Conservation (phyloP, 1,140 invertebrate genomes). For the Anagrus nilaparvatae region DNA sequence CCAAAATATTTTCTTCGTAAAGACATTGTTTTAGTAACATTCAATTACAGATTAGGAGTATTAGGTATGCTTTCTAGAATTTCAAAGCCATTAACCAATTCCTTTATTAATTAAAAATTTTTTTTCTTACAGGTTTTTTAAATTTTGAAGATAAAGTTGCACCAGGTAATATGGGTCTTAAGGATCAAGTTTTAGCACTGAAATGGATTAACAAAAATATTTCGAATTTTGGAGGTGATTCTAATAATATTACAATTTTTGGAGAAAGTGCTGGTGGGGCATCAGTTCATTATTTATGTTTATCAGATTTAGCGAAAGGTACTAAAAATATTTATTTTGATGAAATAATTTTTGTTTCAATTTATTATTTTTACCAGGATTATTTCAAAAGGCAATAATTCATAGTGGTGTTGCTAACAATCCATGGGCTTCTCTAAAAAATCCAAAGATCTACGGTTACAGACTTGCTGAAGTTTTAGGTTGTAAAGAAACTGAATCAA, state of each 20-base stretch:
- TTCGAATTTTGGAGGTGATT: constrained; percentile 49
- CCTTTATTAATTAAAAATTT: too few relatives aligned
- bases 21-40: constrained; percentile 45
- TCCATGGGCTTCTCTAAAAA: neutral
- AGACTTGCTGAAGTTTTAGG: neutral
- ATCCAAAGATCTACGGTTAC: neutral
- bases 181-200: constrained; percentile 40
- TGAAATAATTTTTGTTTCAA: too few relatives aligned
- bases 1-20: constrained; percentile 42
- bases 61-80: constrained; percentile 32
- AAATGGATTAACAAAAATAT: constrained; percentile 46
- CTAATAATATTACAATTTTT: constrained; percentile 50
- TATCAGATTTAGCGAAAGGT: constrained; percentile 20
- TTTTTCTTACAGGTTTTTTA: constrained; percentile 16
- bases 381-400: constrained; percentile 6
- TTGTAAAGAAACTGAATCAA: neutral
- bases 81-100: too few relatives aligned
- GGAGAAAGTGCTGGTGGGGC: constrained; percentile 47
- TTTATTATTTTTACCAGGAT: constrained; percentile 11
- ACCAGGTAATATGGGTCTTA: constrained; percentile 40
- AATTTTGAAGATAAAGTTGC: constrained; percentile 17
- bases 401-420: neutral
- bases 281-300: constrained; percentile 25
- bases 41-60: constrained; percentile 52
- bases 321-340: neutral